These are phyloP conservation scores for Acleris holmiana DNA, from an alignment of 2,888 invertebrate species.

Conservation along the genomic window DNA sequence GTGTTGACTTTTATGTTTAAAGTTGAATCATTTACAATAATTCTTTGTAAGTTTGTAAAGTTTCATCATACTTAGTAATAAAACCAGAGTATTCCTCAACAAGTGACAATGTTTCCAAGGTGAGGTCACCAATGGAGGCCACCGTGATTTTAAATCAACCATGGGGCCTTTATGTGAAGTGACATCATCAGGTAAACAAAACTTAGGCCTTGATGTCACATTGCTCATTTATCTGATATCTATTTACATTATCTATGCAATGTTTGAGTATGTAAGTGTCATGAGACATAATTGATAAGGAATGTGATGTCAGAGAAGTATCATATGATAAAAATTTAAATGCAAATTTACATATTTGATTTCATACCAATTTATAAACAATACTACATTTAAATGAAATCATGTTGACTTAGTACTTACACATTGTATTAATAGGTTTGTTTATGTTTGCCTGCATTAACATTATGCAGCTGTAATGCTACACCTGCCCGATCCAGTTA, in stretches of 20 bases:
- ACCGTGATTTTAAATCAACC: constrained; percentile 17
- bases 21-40: too few species aligned
- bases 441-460: constrained; percentile 3
- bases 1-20: too few species aligned
- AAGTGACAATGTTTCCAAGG: constrained; percentile 30
- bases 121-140: constrained; percentile 25
- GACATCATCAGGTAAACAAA: constrained; percentile 35
- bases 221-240: constrained; percentile 7
- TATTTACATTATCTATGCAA: background rate
- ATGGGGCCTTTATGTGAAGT: constrained; percentile 24
- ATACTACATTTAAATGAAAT: too few species aligned
- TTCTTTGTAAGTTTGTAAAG: background rate
- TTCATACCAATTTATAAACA: too few species aligned
- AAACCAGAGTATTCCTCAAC: constrained; percentile 21
- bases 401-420: too few species aligned
- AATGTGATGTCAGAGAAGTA: constrained; percentile 4
- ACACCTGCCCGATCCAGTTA: constrained; percentile 28
- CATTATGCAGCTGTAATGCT: constrained; percentile 40
- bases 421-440: background rate
- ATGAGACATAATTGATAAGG: constrained; percentile 44
- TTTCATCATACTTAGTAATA: constrained; percentile 1
- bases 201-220: constrained; percentile 22
- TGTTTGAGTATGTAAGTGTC: background rate
- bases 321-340: too few species aligned
- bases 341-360: too few species aligned